A percentile compares a stretch with the other conserved stretches of the same genome.
These are phyloP conservation scores for Eulemur albifrons DNA, from an alignment of 2,797 vertebrate genomes.

Conservation along the genomic window DNA sequence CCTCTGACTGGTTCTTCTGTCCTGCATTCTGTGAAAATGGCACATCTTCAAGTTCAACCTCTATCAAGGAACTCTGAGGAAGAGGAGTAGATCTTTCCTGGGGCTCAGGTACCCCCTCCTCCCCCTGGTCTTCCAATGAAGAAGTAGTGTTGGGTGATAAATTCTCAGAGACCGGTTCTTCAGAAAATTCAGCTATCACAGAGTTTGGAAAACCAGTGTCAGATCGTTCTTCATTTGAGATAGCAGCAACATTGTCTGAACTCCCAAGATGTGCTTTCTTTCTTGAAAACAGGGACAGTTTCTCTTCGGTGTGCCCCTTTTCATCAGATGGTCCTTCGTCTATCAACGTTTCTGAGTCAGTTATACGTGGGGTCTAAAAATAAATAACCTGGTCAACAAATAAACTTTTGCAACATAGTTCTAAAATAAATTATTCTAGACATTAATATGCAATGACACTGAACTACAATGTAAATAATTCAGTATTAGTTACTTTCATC, in stretches of 20 bases:
- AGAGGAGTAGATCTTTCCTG: constrained; percentile 75
- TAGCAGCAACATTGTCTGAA: constrained; percentile 41
- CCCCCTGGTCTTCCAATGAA: constrained; percentile 81
- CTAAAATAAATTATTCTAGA: constrained; percentile 34
- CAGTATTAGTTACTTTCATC: not conserved
- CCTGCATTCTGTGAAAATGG: constrained; percentile 81
- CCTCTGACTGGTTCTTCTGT: constrained; percentile 84
- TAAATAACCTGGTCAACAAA: constrained; percentile 38
- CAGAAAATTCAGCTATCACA: constrained; percentile 66
- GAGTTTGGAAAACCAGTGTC: constrained; percentile 80
- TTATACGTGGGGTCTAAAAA: constrained; percentile 75
- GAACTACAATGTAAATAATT: not conserved
- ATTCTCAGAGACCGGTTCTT: constrained; percentile 81
- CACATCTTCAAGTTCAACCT: constrained; percentile 85
- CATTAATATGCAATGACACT: not conserved
- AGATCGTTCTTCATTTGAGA: constrained; percentile 77
- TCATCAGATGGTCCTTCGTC: constrained; percentile 71
- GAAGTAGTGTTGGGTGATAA: constrained; percentile 72
- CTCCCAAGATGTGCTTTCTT: constrained; percentile 66
- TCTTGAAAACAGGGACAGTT: constrained; percentile 64
- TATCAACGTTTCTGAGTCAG: constrained; percentile 74
- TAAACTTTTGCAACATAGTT: not conserved
- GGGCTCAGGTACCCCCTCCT: constrained; percentile 76
- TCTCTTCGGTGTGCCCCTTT: constrained; percentile 73
- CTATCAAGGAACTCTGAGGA: constrained; percentile 82